Evolutionary conservation across 2,888 invertebrate genomes (phyloP), one percentile per base, ranked within the genome.

Genomic region (Agrochola lychnidis): DNA sequence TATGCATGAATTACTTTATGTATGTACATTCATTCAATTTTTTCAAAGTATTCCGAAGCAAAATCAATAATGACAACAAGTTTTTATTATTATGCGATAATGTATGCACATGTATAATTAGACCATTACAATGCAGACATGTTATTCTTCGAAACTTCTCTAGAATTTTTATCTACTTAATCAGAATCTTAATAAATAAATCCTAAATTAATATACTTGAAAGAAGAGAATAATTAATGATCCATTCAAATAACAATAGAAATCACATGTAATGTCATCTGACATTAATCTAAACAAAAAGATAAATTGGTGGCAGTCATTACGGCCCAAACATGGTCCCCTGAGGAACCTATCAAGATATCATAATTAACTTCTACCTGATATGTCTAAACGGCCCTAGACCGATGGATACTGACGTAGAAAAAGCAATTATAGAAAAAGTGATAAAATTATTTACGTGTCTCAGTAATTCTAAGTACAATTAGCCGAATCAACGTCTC

Each of bases 401-500:
- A 63, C 51, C 25, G 40, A 69, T 36, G 63, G 42, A 57, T 64
- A 64, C 59, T 73, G 66, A 59, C 51, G 14, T 66, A 70, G 45
- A 9, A 73, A n/a, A n/a, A n/a, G n/a, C n/a, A n/a, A n/a, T n/a
- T n/a, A n/a, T 56, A 70, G 51, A 48, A 73, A 14, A 70, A 76
- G 70, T 71, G 61, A 76, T 77, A 66, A 80, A 75, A 71, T 72
- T 67, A 73, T 78, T 72, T 48, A 78, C 59, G 9, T 70, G 51
- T 68, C 70, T 66, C n/a, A 62, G 42, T 70, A 70, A 80, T 69
- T 73, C 40, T 25, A 62, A 36, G 64, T n/a, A 71, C 72, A 79
- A 85, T 86, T 78, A 84, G 36, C 57, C 59, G 56, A 85, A 81
- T 63, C 76, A 69, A 63, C 63, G 59, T 79, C 77, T 85, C 78